Conservation (phyloP, 1,140 invertebrate genomes). For the Tyrophagus putrescentiae region DNA sequence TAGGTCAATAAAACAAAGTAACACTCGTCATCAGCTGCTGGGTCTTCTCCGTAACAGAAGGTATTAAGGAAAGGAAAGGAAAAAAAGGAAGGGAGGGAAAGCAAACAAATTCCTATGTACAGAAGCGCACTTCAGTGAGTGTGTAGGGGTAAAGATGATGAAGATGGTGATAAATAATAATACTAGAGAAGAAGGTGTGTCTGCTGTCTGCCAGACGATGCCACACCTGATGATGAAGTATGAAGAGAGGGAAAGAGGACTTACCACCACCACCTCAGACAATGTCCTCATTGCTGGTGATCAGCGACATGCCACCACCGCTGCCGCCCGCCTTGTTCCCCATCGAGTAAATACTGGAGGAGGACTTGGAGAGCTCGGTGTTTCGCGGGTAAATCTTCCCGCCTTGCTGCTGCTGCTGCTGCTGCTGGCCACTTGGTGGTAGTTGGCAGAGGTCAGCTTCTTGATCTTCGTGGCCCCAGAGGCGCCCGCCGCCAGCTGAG, state of each 20-base stretch:
- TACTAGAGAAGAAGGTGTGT: no score
- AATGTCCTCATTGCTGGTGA: neutral
- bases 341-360: slow-evolving; percentile 3
- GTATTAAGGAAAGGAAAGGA: no score
- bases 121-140: no score
- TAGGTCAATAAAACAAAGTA: no score
- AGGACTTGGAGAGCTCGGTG: slow-evolving; percentile 9
- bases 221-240: neutral
- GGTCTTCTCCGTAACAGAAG: no score
- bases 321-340: no score
- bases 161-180: neutral
- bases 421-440: neutral
- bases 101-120: no score
- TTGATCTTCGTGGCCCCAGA: slow-evolving; percentile 7
- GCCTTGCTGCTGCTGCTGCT: neutral
- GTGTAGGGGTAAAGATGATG: neutral
- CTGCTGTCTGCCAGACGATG: neutral
- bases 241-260: neutral
- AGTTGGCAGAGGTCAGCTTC: neutral
- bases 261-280: neutral
- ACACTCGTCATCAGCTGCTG: no score
- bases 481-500: neutral
- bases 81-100: no score
- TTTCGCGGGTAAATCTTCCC: neutral
- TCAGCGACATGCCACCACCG: neutral